A percentile compares a stretch with the other conserved stretches of the same genome.
phyloP scores from a whole-genome alignment of 2,797 vertebrate species.

The Sebastes miniatus region DNA sequence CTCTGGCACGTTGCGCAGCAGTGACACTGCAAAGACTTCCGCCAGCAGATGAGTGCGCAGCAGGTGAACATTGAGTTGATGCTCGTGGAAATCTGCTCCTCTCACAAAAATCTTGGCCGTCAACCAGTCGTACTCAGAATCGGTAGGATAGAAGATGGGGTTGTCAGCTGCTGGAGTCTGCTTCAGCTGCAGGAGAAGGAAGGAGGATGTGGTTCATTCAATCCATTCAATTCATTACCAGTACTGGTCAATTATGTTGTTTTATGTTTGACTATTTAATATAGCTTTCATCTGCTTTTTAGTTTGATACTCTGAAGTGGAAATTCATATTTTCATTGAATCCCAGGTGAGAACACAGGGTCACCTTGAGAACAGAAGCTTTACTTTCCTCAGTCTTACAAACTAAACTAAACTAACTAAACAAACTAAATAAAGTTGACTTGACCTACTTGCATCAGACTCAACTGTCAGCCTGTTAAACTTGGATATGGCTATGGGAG shows the following conservation, averaged over 20 bases:
- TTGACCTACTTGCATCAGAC: too few relatives aligned
- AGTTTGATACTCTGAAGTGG: background rate
- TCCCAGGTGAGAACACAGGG: too few relatives aligned
- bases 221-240: background rate
- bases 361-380: too few relatives aligned
- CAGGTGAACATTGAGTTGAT: slow-evolving; percentile 66
- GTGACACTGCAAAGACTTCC: slow-evolving; percentile 79
- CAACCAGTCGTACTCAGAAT: slow-evolving; percentile 71
- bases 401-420: too few relatives aligned
- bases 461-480: too few relatives aligned
- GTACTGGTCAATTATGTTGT: background rate
- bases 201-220: background rate
- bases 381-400: too few relatives aligned
- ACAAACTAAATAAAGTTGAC: too few relatives aligned
- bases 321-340: too few relatives aligned
- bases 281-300: background rate
- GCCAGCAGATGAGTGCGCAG: slow-evolving; percentile 82
- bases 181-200: slow-evolving; percentile 56
- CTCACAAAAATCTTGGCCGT: slow-evolving; percentile 71
- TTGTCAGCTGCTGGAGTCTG: slow-evolving; percentile 71
- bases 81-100: slow-evolving; percentile 64
- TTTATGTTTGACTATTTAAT: background rate
- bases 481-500: too few relatives aligned
- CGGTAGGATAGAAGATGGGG: slow-evolving; percentile 67
- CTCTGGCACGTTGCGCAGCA: slow-evolving; percentile 76